Conservation (phyloP, 2,797 vertebrate genomes). For the Ctenopoma kingsleyae region DNA sequence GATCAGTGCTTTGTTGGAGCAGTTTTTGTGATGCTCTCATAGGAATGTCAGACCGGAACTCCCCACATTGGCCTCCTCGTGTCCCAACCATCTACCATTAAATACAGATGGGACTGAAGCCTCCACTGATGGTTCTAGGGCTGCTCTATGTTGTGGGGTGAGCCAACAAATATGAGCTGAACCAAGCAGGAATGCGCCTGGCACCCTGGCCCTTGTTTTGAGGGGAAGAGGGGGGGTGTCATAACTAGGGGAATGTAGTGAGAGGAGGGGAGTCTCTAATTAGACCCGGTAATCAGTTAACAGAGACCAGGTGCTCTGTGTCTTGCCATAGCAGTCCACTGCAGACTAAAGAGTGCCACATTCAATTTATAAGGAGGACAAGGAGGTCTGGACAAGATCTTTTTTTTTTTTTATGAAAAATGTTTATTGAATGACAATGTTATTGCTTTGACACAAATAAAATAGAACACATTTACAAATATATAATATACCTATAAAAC, state of each 20-base stretch:
- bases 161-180: slow-evolving; percentile 74
- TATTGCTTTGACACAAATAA: slow-evolving; percentile 83
- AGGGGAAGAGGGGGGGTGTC: slow-evolving; percentile 32
- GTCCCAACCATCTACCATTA: slow-evolving; percentile 70
- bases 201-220: slow-evolving; percentile 66
- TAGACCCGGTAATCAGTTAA: slow-evolving; percentile 79
- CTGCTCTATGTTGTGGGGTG: slow-evolving; percentile 57
- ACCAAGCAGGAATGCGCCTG: slow-evolving; percentile 77
- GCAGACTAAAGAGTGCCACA: slow-evolving; percentile 63
- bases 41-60: slow-evolving; percentile 72
- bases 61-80: slow-evolving; percentile 51
- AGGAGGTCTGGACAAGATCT: slow-evolving; percentile 59
- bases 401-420: slow-evolving; percentile 83
- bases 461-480: slow-evolving; percentile 86
- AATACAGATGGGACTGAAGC: slow-evolving; percentile 72
- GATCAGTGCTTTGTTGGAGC: slow-evolving; percentile 30
- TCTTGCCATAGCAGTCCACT: slow-evolving; percentile 34
- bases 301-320: slow-evolving; percentile 75
- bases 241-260: slow-evolving; percentile 66
- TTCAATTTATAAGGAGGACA: slow-evolving; percentile 63
- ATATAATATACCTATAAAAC: slow-evolving; percentile 81
- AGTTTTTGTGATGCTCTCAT: slow-evolving; percentile 61
- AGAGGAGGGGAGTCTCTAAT: slow-evolving; percentile 66
- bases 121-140: slow-evolving; percentile 64
- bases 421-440: slow-evolving; percentile 85